Evolutionary conservation across 2,797 vertebrate species (phyloP).

Genomic region (Bradypodion ventrale): DNA sequence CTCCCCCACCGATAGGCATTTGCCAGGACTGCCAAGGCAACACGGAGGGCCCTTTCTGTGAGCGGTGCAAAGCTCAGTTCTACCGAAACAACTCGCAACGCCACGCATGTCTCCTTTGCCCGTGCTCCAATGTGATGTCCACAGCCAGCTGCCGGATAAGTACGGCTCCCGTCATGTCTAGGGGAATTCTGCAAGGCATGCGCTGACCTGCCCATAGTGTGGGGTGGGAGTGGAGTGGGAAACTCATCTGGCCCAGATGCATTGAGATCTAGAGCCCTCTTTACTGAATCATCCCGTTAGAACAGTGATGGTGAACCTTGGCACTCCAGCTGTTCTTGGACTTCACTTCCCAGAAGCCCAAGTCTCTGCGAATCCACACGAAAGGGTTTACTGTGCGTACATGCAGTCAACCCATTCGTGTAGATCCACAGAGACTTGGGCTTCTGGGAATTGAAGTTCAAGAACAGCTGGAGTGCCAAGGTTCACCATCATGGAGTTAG

Average conservation of each 20-base stretch:
- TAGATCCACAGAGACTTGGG: no score
- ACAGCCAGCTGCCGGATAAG: slow-evolving; percentile 85
- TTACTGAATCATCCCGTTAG: not conserved
- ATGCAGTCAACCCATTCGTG: no score
- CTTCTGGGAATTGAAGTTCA: no score
- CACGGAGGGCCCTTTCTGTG: slow-evolving; percentile 86
- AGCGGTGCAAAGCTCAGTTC: slow-evolving; percentile 86
- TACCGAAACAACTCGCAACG: slow-evolving; percentile 69
- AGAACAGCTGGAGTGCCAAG: no score
- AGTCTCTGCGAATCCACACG: no score
- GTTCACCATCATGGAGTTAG: no score
- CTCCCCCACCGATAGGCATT: slow-evolving; percentile 72
- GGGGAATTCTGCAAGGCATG: not conserved
- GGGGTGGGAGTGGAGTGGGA: not conserved
- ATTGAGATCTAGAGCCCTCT: not conserved
- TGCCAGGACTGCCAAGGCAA: slow-evolving; percentile 89
- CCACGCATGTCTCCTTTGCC: slow-evolving; percentile 82
- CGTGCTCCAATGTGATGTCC: slow-evolving; percentile 87
- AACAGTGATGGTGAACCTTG: no score
- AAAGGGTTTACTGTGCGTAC: no score
- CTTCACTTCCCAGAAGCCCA: no score
- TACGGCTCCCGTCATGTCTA: slow-evolving; percentile 69
- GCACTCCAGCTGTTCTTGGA: no score
- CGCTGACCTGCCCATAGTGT: no score
- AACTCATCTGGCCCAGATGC: not conserved